Conservation (phyloP, 23 tunicate species). For the Pegea sp. region DNA sequence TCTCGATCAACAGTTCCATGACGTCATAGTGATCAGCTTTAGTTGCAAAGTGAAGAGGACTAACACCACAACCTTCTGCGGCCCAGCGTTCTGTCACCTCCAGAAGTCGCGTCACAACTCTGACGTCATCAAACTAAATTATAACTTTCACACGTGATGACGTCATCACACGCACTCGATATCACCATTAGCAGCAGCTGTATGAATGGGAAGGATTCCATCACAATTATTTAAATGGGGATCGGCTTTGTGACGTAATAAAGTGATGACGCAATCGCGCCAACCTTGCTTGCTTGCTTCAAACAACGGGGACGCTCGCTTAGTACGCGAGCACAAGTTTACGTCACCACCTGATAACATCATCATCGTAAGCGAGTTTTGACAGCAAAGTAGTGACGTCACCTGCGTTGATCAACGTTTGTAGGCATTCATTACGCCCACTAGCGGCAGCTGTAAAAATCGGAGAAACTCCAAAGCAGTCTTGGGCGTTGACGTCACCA, state of each 20-base stretch:
- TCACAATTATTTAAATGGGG: constrained; percentile 72
- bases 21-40: constrained; percentile 65
- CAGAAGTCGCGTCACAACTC: constrained; percentile 46
- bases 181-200: constrained; percentile 35
- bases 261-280: constrained; percentile 33
- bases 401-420: too few species aligned
- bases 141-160: background rate
- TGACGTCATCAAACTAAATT: background rate
- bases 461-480: constrained; percentile 60
- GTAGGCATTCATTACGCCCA: constrained; percentile 55
- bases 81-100: constrained; percentile 25
- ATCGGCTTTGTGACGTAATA: constrained; percentile 37
- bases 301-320: constrained; percentile 57
- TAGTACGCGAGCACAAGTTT: constrained; percentile 44
- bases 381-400: too few species aligned
- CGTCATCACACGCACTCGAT: constrained; percentile 38
- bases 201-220: constrained; percentile 53
- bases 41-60: constrained; percentile 74
- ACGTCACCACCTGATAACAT: constrained; percentile 46
- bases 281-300: constrained; percentile 83
- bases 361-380: too few species aligned
- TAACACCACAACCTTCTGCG: constrained; percentile 67
- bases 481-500: constrained; percentile 44
- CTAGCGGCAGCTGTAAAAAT: constrained; percentile 77
- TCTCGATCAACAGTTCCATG: constrained; percentile 36